A percentile compares a stretch with the other conserved stretches of the same genome.
These are phyloP conservation scores for Syngnathus floridae DNA, from an alignment of 2,113 vertebrate genomes.

Conservation along the genomic window DNA sequence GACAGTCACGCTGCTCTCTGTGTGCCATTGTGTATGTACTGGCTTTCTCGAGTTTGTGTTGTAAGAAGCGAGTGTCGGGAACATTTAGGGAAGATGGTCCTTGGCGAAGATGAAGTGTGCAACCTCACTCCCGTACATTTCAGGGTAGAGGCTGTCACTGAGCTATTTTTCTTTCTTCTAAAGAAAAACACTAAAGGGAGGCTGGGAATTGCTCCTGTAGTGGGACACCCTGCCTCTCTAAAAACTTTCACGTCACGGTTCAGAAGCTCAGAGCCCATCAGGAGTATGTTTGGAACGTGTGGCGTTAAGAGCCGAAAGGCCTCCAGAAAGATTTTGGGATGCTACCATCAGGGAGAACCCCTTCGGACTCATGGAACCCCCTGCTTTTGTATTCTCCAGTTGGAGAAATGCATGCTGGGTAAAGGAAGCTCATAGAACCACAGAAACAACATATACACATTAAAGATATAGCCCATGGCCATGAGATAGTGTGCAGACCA, in stretches of 20 bases:
- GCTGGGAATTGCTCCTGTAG: constrained; percentile 36
- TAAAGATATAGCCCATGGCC: constrained; percentile 1
- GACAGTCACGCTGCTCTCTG: constrained; percentile 34
- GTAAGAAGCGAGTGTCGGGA: background rate
- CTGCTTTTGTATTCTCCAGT: constrained; percentile 17
- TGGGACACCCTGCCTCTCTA: constrained; percentile 36
- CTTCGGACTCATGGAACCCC: constrained; percentile 41
- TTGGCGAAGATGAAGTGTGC: constrained; percentile 36
- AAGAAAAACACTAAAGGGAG: constrained; percentile 26
- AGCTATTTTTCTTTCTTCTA: constrained; percentile 32
- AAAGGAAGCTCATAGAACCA: constrained; percentile 5
- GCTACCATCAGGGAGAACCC: constrained; percentile 59
- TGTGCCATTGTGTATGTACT: constrained; percentile 30
- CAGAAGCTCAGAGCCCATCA: constrained; percentile 30
- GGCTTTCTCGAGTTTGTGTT: constrained; percentile 11
- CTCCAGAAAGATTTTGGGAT: constrained; percentile 42
- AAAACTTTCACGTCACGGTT: constrained; percentile 34
- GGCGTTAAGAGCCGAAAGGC: constrained; percentile 55
- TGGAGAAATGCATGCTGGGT: constrained; percentile 34
- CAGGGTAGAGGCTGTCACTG: constrained; percentile 25
- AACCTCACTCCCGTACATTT: constrained; percentile 32
- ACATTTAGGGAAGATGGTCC: constrained; percentile 18
- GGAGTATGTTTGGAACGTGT: constrained; percentile 39
- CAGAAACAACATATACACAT: background rate
- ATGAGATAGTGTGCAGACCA: constrained; percentile 6